Percentiles rank a stretch among this genome's conserved stretches.
Evolutionary conservation across 2,888 invertebrate species (phyloP).

Genomic region (Galerucella nymphaeae): DNA sequence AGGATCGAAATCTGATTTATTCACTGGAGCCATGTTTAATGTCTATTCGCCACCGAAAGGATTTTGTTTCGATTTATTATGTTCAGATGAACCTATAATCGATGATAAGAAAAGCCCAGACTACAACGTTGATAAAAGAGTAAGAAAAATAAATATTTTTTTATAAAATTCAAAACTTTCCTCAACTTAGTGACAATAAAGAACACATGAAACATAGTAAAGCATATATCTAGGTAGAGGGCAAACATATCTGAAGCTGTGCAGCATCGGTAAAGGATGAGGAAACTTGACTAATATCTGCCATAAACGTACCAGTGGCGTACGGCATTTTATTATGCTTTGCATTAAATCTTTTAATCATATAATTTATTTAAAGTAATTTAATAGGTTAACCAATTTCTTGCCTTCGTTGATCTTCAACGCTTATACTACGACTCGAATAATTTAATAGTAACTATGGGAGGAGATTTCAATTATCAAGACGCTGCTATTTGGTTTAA

Average conservation of each 20-base stretch:
- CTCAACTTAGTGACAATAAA: too few species aligned
- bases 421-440: conserved; percentile 69
- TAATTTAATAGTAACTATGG: conserved; percentile 89
- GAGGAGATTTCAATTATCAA: conserved; percentile 90
- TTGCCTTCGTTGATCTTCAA: conserved; percentile 55
- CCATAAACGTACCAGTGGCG: too few species aligned
- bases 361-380: background rate
- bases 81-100: conserved; percentile 85
- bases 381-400: conserved; percentile 69
- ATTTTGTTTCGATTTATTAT: conserved; percentile 93
- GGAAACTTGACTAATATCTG: too few species aligned
- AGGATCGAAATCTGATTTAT: conserved; percentile 70
- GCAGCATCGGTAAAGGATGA: too few species aligned
- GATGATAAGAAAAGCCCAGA: conserved; percentile 84
- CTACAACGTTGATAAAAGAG: conserved; percentile 83
- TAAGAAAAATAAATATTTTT: conserved; percentile 59
- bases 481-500: conserved; percentile 80
- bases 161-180: too few species aligned
- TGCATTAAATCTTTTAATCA: background rate
- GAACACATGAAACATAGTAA: too few species aligned
- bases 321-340: too few species aligned
- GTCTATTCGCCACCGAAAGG: conserved; percentile 87
- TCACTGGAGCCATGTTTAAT: conserved; percentile 78
- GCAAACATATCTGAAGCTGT: too few species aligned
- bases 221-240: too few species aligned